Percentiles rank a stretch among this genome's conserved stretches.
Evolutionary conservation across 2,113 vertebrate species (phyloP).

Genomic region (Turdus rufiventris): DNA sequence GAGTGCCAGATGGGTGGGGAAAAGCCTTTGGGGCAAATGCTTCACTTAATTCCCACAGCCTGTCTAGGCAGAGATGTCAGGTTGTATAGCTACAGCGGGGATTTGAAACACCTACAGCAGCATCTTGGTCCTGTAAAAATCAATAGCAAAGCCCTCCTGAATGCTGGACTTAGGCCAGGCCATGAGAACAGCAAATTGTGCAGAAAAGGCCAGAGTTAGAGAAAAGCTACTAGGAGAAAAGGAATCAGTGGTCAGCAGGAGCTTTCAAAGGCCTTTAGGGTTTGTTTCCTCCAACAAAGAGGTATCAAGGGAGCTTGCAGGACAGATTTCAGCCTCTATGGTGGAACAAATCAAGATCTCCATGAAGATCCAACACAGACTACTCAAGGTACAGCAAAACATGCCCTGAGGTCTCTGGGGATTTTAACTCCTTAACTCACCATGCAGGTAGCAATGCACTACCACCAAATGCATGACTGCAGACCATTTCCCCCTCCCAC

Average conservation of each 20-base stretch:
- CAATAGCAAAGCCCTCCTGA: neutral
- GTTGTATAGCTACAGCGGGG: neutral
- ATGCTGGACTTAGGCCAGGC: neutral
- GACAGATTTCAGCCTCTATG: neutral
- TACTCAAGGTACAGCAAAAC: fast-evolving
- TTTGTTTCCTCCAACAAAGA: neutral
- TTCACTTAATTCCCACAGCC: neutral
- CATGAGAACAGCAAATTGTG: neutral
- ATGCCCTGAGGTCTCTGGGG: neutral
- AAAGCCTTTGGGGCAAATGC: neutral
- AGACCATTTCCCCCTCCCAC: neutral
- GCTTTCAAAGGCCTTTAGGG: neutral
- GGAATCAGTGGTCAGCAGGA: neutral
- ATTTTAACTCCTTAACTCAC: neutral
- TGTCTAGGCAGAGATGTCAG: neutral
- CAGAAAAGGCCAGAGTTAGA: neutral
- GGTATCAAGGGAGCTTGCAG: neutral
- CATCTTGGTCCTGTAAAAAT: neutral
- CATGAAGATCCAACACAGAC: neutral
- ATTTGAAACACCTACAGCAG: neutral
- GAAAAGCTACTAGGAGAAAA: neutral
- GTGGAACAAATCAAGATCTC: neutral
- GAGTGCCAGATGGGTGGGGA: neutral
- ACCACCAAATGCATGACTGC: neutral
- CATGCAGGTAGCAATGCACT: neutral